Base-by-base conservation (phyloP, 37 sponge, comb jelly and placozoan species). In the Haliclona indistincta region DNA sequence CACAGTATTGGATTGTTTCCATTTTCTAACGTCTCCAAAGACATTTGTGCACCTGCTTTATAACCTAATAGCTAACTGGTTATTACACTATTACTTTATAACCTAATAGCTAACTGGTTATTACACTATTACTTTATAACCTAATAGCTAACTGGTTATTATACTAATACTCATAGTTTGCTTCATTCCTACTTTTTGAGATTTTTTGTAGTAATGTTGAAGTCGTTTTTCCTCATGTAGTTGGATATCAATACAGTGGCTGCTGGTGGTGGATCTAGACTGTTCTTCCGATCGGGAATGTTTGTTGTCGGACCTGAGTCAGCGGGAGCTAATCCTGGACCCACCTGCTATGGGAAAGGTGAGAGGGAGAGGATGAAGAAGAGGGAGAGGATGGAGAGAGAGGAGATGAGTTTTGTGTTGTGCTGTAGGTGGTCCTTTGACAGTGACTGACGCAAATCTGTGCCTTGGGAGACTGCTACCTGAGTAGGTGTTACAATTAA, bases 201-300 rank as follows among this genome's bases (percentile, higher is more conserved):
- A n/a, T n/a, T n/a, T n/a, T n/a, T n/a, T n/a, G n/a, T 42, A 32
- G 28, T 70, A 10, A 30, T 33, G 66, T 65, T 5, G 7, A 37
- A 30, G 5, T 43, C 70, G 17, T 76, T 44, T 22, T 43, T 36
- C 39, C 36, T 61, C 19, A 37, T 72, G 19, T 40, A 93, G 89
- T 81, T 98, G 64, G 95, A 98, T 70, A 95, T 98, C 72, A 98
- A 98, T 82, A 98, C 99, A 0, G 96, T 98, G 25, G 99, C 99
- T 19, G 99, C 99, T 69, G 99, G 99, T 11, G 99, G 99, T 0
- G 99, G 99, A 0, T 95, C 96, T 8, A 61, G 83, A 73, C 74
- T 98, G 47, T 63, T 92, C 37, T 95, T 98, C 43, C 66, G 95
- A 11, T 84, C 96, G n/a, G 99, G 99, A 42, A 32, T 98, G 79